Evolutionary conservation across 2,888 invertebrate species (phyloP).

Genomic region (Strigamia crassipes): DNA sequence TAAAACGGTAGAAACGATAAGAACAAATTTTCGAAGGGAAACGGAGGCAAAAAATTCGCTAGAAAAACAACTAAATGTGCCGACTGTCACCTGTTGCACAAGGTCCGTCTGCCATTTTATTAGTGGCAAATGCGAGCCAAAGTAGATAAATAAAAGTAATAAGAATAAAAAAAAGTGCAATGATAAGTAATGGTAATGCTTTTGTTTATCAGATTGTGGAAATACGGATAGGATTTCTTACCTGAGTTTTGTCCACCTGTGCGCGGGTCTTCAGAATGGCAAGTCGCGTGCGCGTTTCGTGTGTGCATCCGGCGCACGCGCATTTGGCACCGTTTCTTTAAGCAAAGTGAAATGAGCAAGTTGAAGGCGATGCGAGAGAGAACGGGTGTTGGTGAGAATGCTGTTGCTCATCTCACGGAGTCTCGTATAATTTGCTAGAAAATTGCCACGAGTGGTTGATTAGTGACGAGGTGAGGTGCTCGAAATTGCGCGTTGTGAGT

Average conservation of each 20-base stretch:
- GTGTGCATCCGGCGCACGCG: neutral
- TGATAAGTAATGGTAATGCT: neutral
- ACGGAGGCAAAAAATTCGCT: neutral
- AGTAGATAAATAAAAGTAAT: neutral
- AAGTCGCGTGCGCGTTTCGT: conserved; percentile 4
- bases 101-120: neutral
- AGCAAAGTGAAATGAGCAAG: neutral
- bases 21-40: neutral
- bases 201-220: neutral
- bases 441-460: conserved; percentile 27
- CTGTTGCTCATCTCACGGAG: neutral
- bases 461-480: conserved; percentile 29
- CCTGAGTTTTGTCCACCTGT: neutral
- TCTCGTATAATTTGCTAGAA: conserved; percentile 7
- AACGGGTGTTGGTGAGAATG: neutral
- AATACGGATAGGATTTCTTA: neutral
- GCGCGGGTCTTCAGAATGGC: neutral
- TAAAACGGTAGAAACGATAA: conserved; percentile 1
- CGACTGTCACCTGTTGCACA: conserved; percentile 6
- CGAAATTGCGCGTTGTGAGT: neutral
- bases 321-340: neutral
- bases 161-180: neutral
- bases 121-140: neutral
- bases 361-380: neutral
- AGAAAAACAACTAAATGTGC: neutral